Base-by-base conservation (phyloP, 2,888 invertebrate species). In the Sericinus montela region DNA sequence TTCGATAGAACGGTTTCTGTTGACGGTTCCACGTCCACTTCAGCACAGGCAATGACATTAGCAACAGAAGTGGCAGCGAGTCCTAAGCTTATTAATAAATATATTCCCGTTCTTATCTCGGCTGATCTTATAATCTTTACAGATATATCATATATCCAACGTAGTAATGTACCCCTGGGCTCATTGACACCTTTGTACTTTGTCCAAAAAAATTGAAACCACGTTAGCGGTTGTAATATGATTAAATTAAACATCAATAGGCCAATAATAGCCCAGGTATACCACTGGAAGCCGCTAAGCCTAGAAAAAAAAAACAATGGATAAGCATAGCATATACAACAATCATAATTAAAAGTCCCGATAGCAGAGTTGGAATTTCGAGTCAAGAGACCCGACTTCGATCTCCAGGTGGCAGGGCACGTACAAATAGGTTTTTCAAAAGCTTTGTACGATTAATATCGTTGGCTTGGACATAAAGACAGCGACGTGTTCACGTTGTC, bases 201-300 rank as follows among this genome's bases (percentile, higher is more conserved):
- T 1, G 75, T 79, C 94, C 94, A 95, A 1, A 93, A 64, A 59
- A 93, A 93, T 64, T 94, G 92, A 53, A 93, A 93, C 96, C 96
- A 96, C 0, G 93, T 92, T 6, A 94, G 67, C 0, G 94, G 92
- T 46, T 95, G 83, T 56, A 94, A 76, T 1, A 92, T 57, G 0
- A 92, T 54, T 1, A 88, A 60, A 9, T 60, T 54, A 0, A 75
- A 0, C 29, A 80, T 25, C 1, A 87, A 60, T 3, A 67, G 1
- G 14, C 60, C 57, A 23, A 80, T 70, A 45, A 80, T 62, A 1
- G 63, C 30, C 72, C 72, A 77, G 1, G 79, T 70, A 45, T 79
- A 79, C 82, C 79, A 82, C 30, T 67, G 49, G 50, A 81, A 83
- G 1, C 69, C 72, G 10, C 61, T 29, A 32, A 77, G 68, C 83